Conservation (phyloP, 2,888 invertebrate genomes). For the Pyrocoelia pectoralis region DNA sequence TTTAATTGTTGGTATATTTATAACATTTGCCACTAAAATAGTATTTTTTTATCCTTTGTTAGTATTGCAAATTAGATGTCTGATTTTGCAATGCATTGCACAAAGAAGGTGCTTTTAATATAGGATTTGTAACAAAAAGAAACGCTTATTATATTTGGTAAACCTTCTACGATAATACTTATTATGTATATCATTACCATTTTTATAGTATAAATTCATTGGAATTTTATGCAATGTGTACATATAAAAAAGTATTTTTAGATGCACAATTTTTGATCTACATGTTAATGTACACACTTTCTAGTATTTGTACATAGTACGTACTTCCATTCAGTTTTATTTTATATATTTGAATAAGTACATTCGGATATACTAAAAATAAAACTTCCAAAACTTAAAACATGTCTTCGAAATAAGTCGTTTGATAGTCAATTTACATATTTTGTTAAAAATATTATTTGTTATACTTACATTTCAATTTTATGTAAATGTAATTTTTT, state of each 20-base stretch:
- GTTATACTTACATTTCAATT: constrained; percentile 31
- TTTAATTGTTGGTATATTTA: not conserved
- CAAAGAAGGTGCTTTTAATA: constrained; percentile 7
- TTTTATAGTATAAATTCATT: too few relatives aligned
- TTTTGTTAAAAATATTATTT: constrained; percentile 25
- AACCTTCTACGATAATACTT: not conserved
- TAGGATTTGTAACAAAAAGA: not conserved
- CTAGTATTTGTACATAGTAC: constrained; percentile 21
- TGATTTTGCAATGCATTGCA: not conserved
- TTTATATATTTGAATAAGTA: constrained; percentile 4
- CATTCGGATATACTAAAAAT: not conserved
- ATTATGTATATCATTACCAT: too few relatives aligned
- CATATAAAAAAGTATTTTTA: constrained; percentile 22
- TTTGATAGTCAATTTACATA: constrained; percentile 15
- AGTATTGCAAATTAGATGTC: not conserved
- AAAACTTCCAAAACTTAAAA: not conserved
- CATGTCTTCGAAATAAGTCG: constrained; percentile 6
- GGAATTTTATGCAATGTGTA: too few relatives aligned
- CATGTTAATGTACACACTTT: constrained; percentile 20
- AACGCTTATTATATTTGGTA: constrained; percentile 5
- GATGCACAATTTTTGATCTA: constrained; percentile 24
- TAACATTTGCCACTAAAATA: not conserved
- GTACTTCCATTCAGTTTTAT: constrained; percentile 20
- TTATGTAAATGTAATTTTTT: constrained; percentile 26
- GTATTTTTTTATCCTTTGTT: not conserved